Evolutionary conservation across 2,797 vertebrate genomes (phyloP).

Genomic region (Notolabrus celidotus): DNA sequence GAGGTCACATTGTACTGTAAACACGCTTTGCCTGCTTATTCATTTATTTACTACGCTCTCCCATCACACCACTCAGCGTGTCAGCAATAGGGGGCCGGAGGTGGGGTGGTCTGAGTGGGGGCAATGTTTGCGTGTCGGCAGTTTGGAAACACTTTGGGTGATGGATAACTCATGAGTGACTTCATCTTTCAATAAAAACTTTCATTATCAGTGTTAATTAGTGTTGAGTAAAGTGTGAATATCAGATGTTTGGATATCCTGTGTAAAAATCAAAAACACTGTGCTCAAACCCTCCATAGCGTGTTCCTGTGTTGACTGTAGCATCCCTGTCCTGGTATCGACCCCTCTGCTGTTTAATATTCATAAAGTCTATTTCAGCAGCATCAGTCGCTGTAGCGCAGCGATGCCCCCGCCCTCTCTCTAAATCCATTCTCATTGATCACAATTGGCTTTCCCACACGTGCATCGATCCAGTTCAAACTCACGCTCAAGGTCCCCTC

Average conservation of each 20-base stretch:
- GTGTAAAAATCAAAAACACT: conserved; percentile 10
- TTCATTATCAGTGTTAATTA: conserved; percentile 53
- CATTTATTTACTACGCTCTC: conserved; percentile 83
- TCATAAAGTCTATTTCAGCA: conserved; percentile 95
- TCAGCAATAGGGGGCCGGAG: conserved; percentile 68
- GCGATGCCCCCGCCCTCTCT: conserved; percentile 69
- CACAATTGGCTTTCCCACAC: conserved; percentile 89
- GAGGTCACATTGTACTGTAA: conserved; percentile 86
- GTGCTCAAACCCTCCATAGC: conserved; percentile 33
- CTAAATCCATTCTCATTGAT: conserved; percentile 98
- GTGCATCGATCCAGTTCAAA: conserved; percentile 87
- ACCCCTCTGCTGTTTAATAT: conserved; percentile 92
- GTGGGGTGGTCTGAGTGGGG: conserved; percentile 32
- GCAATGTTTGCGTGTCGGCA: conserved; percentile 40
- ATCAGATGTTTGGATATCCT: conserved; percentile 31
- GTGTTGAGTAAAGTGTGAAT: conserved; percentile 29
- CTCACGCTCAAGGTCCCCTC: conserved; percentile 87
- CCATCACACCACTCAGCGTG: conserved; percentile 72
- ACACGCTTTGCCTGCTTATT: conserved; percentile 84
- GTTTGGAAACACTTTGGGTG: conserved; percentile 56
- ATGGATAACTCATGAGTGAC: conserved; percentile 52
- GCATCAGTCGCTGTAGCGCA: conserved; percentile 88
- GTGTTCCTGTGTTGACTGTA: conserved; percentile 62
- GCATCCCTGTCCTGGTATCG: conserved; percentile 83
- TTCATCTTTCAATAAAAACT: conserved; percentile 49